phyloP scores from a whole-genome alignment of 2,797 vertebrate genomes.

The Oreochromis mossambicus region DNA sequence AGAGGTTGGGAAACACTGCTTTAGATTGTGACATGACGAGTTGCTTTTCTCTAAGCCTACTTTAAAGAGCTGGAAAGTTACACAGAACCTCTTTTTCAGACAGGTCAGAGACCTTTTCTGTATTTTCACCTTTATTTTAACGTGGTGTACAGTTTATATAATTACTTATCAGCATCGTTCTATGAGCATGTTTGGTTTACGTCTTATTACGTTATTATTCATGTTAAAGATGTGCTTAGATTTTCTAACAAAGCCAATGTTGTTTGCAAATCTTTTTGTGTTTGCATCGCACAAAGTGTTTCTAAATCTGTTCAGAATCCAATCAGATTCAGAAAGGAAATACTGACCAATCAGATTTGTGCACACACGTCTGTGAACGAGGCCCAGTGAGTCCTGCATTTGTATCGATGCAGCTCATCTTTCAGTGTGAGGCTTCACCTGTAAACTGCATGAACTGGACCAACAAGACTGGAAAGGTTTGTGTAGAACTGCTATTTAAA shows the following conservation, averaged over 20 bases:
- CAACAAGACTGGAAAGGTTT: background rate
- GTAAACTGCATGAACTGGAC: background rate
- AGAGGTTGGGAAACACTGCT: background rate
- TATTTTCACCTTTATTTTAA: background rate
- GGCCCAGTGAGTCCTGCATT: background rate
- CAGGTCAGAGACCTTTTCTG: background rate
- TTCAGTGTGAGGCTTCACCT: background rate
- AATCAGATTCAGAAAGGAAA: background rate
- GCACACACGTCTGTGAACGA: background rate
- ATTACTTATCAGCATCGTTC: background rate
- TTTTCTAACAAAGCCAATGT: background rate
- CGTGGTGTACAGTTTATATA: accelerated
- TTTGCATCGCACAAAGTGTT: accelerated
- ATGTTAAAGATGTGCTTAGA: background rate
- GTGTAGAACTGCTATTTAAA: background rate
- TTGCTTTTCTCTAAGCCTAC: background rate
- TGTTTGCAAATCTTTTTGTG: accelerated
- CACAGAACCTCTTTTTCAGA: background rate
- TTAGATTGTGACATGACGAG: background rate
- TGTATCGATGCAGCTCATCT: background rate
- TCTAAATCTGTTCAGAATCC: background rate
- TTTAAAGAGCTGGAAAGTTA: background rate
- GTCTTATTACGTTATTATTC: accelerated
- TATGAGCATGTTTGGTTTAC: accelerated
- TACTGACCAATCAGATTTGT: background rate